Evolutionary conservation across 1,140 invertebrate genomes (phyloP).

Genomic region (Tenebrio molitor): DNA sequence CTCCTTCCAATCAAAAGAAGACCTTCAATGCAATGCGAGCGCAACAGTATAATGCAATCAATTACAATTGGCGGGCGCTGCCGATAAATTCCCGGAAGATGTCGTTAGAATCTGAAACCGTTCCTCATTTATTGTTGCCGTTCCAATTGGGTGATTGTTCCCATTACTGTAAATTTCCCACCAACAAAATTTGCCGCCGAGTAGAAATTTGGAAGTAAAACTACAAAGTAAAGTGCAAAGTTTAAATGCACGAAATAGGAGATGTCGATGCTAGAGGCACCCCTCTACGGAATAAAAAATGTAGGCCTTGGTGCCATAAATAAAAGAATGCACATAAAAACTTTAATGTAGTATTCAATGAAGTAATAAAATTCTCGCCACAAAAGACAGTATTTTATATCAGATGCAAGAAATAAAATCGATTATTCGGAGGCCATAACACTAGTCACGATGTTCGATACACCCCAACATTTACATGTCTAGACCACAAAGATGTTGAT

Average conservation of each 20-base stretch:
- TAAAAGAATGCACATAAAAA: conserved; percentile 46
- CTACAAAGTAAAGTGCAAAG: conserved; percentile 24
- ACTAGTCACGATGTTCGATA: conserved; percentile 44
- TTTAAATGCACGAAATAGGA: conserved; percentile 14
- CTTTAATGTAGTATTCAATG: conserved; percentile 37
- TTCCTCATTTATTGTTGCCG: conserved; percentile 56
- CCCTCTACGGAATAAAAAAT: conserved; percentile 24
- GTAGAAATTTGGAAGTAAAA: neutral
- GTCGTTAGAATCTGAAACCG: conserved; percentile 61
- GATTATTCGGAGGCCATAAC: conserved; percentile 45
- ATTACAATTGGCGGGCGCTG: conserved; percentile 56
- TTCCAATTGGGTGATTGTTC: conserved; percentile 46
- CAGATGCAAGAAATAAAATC: conserved; percentile 42
- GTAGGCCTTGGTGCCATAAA: conserved; percentile 41
- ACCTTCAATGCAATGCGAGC: conserved; percentile 46
- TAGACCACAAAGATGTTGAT: conserved; percentile 39
- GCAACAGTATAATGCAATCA: conserved; percentile 56
- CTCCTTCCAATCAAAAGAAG: conserved; percentile 43
- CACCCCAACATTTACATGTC: conserved; percentile 37
- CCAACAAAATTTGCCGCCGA: conserved; percentile 11
- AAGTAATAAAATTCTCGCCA: conserved; percentile 45
- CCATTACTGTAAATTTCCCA: conserved; percentile 47
- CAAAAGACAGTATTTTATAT: conserved; percentile 48
- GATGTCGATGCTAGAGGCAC: neutral
- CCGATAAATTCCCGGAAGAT: conserved; percentile 59